Evolutionary conservation across 2,113 vertebrate genomes (phyloP).

Genomic region (Podiceps cristatus): DNA sequence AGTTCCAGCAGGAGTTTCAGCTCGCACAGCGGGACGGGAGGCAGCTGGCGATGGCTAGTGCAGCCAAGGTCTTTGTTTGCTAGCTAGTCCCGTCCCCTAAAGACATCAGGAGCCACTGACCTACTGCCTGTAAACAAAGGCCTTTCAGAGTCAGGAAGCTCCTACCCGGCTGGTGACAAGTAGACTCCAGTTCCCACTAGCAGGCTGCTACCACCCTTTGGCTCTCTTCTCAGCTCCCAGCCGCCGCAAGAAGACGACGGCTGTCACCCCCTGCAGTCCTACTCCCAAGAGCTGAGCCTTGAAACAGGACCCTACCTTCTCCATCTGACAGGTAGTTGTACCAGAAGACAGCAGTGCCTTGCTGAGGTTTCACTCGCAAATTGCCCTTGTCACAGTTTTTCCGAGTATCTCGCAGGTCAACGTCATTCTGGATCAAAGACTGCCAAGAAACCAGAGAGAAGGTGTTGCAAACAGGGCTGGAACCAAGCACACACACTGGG

Average conservation of each 20-base stretch:
- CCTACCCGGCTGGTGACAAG: conserved; percentile 36
- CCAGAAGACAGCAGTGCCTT: conserved; percentile 94
- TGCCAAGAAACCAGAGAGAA: conserved; percentile 55
- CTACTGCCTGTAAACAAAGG: conserved; percentile 63
- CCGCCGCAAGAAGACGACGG: not conserved
- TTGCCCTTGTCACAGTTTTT: conserved; percentile 91
- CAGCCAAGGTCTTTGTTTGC: conserved; percentile 63
- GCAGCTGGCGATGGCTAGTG: conserved; percentile 7
- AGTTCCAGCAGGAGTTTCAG: conserved; percentile 55
- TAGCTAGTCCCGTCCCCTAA: conserved; percentile 23
- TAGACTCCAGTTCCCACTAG: conserved; percentile 9
- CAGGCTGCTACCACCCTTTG: conserved; percentile 7
- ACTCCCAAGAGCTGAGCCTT: not conserved
- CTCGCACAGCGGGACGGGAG: conserved; percentile 12
- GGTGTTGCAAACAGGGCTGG: not conserved
- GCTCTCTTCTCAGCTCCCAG: not conserved
- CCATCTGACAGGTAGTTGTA: conserved; percentile 98
- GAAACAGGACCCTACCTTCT: conserved; percentile 79
- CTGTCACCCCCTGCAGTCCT: not conserved
- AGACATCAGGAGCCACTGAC: conserved; percentile 51
- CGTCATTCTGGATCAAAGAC: conserved; percentile 91
- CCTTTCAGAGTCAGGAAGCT: conserved; percentile 50
- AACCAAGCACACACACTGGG: rapidly evolving
- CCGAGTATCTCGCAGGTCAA: conserved; percentile 92
- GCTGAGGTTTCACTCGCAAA: conserved; percentile 87